Base-by-base conservation (phyloP, 2,888 invertebrate species). In the Onchidella celtica region DNA sequence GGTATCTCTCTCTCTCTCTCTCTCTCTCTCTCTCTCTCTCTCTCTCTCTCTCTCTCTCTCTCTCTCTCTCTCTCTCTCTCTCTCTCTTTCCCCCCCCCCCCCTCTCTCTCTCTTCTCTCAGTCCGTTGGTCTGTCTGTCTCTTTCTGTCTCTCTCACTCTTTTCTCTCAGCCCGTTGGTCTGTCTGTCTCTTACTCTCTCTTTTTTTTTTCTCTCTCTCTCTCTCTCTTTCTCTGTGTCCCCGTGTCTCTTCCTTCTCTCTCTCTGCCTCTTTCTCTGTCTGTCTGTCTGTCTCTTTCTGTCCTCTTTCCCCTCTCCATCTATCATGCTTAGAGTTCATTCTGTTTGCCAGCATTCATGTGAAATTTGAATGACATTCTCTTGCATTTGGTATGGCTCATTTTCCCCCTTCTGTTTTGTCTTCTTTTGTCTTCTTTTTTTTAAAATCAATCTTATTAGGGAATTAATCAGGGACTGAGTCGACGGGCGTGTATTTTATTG, bases 221-320 rank as follows among this genome's bases (percentile, higher is more conserved):
- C 38, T n/a, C 0, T 72, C 38, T 11, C 21, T 36, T 27, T n/a
- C 57, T 2, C 38, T 24, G 24, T 32, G 21, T 21, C 14, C n/a
- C 6, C 57, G 40, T 11, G 9, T 27, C 4, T 36, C 38, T 34
- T 17, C 27, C 34, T 36, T 36, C 59, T 73, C 57, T 32, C 59
- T 73, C 73, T 73, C 73, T 57, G 57, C 59, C 3, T 73, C 73
- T 57, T 2, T 9, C 57, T 73, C 73, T 59, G 29, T 59, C 73
- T 59, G 11, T 73, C 59, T 59, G 6, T 73, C 57, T n/a, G n/a
- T n/a, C n/a, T n/a, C n/a, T n/a, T n/a, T n/a, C n/a, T n/a, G n/a
- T n/a, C n/a, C n/a, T n/a, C 32, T 14, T 59, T 69, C 76, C 75
- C 75, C 75, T 81, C 69, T 81, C 69, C 69, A 57, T 81, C 55